These are phyloP conservation scores for Haliclystus octoradiatus DNA, from an alignment of 30 jellyfish, hydroid and myxozoan genomes.

Conservation along the genomic window DNA sequence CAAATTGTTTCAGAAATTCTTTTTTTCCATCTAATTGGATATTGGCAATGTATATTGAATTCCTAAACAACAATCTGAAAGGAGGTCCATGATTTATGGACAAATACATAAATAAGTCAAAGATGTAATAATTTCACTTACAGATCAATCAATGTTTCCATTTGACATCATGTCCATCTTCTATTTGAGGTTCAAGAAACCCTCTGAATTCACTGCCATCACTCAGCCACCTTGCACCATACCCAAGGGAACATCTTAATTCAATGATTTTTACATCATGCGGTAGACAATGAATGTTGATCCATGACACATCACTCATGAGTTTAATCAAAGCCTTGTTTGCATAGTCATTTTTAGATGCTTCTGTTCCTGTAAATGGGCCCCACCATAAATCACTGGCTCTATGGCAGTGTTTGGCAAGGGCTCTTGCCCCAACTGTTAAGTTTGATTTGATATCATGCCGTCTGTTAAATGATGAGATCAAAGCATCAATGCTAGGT, in stretches of 20 bases:
- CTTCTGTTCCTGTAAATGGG: conserved; percentile 50
- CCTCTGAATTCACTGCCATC: conserved; percentile 81
- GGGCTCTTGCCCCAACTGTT: conserved; percentile 82
- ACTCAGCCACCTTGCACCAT: conserved; percentile 74
- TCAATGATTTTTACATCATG: conserved; percentile 54
- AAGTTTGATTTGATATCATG: conserved; percentile 36
- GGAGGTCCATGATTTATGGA: no score
- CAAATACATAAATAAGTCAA: no score
- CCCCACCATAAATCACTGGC: conserved; percentile 78
- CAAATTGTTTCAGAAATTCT: no score
- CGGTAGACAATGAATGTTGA: conserved; percentile 65
- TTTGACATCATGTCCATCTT: conserved; percentile 63
- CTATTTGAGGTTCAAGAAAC: conserved; percentile 85
- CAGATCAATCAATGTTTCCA: conserved; percentile 83
- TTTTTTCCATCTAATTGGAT: no score
- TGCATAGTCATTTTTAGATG: conserved; percentile 45
- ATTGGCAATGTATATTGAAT: no score
- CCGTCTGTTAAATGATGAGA: conserved; percentile 23
- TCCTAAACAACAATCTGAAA: no score
- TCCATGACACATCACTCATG: conserved; percentile 49
- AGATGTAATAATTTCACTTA: no score
- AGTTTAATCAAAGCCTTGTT: conserved; percentile 16
- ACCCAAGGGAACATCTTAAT: conserved; percentile 68
- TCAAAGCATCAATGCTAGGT: conserved; percentile 25
- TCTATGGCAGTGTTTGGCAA: conserved; percentile 75